These are phyloP conservation scores for Habrosyne pyritoides DNA, from an alignment of 2,888 invertebrate genomes.

Conservation along the genomic window DNA sequence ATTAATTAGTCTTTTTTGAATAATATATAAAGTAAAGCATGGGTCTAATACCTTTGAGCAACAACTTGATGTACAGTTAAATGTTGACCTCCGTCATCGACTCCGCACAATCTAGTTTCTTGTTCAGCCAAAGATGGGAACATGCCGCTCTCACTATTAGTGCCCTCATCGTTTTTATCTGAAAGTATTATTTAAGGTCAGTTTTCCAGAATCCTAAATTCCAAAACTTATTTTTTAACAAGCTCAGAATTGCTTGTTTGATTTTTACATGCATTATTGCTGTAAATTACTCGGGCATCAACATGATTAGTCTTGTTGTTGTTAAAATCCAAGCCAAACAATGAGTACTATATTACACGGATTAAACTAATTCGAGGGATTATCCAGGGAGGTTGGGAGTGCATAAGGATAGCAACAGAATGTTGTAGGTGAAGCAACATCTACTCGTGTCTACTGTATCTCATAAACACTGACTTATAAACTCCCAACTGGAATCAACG, in stretches of 20 bases:
- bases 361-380: not conserved
- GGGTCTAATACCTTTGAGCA: conserved; percentile 84
- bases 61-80: conserved; percentile 91
- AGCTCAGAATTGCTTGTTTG: not conserved
- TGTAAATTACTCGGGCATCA: not conserved
- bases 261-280: not conserved
- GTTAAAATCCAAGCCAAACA: conserved; percentile 1
- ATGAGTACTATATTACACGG: not conserved
- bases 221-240: not conserved
- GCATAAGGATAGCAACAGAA: conserved; percentile 30
- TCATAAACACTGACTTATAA: conserved; percentile 86
- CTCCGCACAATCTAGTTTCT: conserved; percentile 71
- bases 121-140: conserved; percentile 83
- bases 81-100: conserved; percentile 84
- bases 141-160: conserved; percentile 70
- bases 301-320: not conserved
- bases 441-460: conserved; percentile 37
- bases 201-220: not conserved
- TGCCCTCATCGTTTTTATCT: conserved; percentile 72
- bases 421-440: conserved; percentile 6
- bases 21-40: no score
- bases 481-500: conserved; percentile 95
- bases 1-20: no score
- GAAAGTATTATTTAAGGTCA: conserved; percentile 17
- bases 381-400: conserved; percentile 33